Evolutionary conservation across 30 jellyfish, hydroid and myxozoan species (phyloP).

Genomic region (Turritopsis dohrnii): DNA sequence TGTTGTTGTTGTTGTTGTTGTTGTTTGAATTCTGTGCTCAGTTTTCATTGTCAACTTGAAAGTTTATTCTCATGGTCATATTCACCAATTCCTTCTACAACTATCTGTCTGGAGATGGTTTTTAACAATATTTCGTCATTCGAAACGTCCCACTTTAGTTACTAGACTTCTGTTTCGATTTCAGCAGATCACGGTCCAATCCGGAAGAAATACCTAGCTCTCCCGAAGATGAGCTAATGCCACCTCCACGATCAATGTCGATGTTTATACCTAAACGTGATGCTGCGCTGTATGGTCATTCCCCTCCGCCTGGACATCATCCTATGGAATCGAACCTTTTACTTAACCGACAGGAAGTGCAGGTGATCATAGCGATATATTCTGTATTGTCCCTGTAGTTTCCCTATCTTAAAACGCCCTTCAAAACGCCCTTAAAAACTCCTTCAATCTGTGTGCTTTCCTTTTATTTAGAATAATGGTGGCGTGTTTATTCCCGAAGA

Average conservation of each 20-base stretch:
- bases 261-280: conserved; percentile 46
- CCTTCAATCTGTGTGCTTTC: background rate
- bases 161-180: background rate
- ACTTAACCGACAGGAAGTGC: conserved; percentile 6
- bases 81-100: background rate
- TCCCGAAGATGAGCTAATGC: conserved; percentile 54
- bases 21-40: background rate
- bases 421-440: background rate
- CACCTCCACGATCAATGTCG: conserved; percentile 60
- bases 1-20: background rate
- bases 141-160: too few species aligned
- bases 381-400: too few species aligned
- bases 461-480: conserved; percentile 50
- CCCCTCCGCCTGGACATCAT: conserved; percentile 98
- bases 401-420: too few species aligned
- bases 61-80: background rate
- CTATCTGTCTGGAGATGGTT: background rate
- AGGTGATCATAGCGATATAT: background rate
- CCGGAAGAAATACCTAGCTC: conserved; percentile 75
- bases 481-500: conserved; percentile 83
- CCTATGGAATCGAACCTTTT: conserved; percentile 24
- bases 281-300: conserved; percentile 32
- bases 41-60: background rate
- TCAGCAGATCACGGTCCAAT: conserved; percentile 69
- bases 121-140: background rate